Percentiles rank a stretch among this genome's conserved stretches.
These are phyloP conservation scores for Lordiphosa mommai DNA, from an alignment of 1,140 invertebrate genomes.

Conservation along the genomic window DNA sequence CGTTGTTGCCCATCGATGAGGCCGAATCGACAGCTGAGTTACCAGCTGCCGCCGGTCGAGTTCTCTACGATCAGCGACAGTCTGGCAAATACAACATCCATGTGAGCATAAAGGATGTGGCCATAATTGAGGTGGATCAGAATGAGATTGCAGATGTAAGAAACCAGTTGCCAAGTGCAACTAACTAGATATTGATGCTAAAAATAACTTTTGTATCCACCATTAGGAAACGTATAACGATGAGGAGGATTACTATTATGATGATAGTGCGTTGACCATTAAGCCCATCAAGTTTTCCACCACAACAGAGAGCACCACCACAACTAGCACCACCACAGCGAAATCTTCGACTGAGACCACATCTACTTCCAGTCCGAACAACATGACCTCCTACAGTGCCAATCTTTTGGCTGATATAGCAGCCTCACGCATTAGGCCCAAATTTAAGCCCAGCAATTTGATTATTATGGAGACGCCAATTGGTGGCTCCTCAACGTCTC, in stretches of 20 bases:
- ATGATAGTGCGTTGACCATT: conserved; percentile 72
- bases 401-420: conserved; percentile 52
- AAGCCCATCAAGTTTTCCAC: conserved; percentile 65
- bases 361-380: neutral
- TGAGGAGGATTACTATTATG: conserved; percentile 75
- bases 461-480: conserved; percentile 56
- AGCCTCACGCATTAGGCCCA: conserved; percentile 23
- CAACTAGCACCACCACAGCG: conserved; percentile 6
- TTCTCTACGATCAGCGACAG: conserved; percentile 86
- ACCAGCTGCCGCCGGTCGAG: conserved; percentile 19
- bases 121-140: conserved; percentile 85
- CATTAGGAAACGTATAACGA: conserved; percentile 64
- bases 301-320: conserved; percentile 11
- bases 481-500: conserved; percentile 23
- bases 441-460: conserved; percentile 41
- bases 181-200: conserved; percentile 25
- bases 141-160: conserved; percentile 82
- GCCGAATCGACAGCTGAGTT: conserved; percentile 1
- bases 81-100: conserved; percentile 89
- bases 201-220: conserved; percentile 49
- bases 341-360: neutral
- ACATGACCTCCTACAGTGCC: conserved; percentile 33
- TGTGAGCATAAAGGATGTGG: conserved; percentile 87
- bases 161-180: conserved; percentile 45
- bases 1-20: conserved; percentile 41